Evolutionary conservation across 1,140 invertebrate species (phyloP), one percentile per base, ranked within the genome.

Genomic region (Magallana ariakensis): DNA sequence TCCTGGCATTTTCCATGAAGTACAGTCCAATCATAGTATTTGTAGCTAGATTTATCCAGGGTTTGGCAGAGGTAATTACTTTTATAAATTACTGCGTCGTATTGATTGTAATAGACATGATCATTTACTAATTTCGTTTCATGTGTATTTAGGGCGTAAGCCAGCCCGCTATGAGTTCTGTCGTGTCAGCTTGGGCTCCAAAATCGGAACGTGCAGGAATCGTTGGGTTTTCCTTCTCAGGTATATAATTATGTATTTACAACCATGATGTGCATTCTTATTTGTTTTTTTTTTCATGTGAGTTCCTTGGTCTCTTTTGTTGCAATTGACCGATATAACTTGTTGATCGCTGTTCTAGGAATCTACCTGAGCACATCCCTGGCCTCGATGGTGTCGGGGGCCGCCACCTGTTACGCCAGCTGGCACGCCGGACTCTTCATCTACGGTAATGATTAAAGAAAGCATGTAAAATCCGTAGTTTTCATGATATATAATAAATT

Each of bases 121-220:
- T 4, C 33, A 46, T 2, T 46, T 46, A 46, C 33, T 62, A 16
- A 62, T 62, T 62, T 62, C 8, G 19, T 62, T 19, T 62, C 15
- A 62, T 16, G 15, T 19, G 19, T 62, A 16, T 62, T 62, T 19
- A 26, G 90, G 98, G 97, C 93, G 93, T 26, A 85, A 91, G 0
- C 88, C 91, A 15, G 92, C 94, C 94, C 13, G 90, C 92, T 16
- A 86, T 94, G 26, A 90, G 92, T 87, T 89, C 89, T 58, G 85
- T 95, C 0, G 93, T 94, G 82, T 91, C 92, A 2, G 89, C 88
- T 9, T 95, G 94, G 94, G 94, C 94, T 6, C 94, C 94, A 3
- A 91, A 90, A 62, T 85, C 89, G 0, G 94, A 95, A 88, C 90
- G 93, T 80, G 92, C 90, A 54, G 90, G 91, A 80, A 88, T 95